These are phyloP conservation scores for Cremastinae sp. DNA, from an alignment of 2,888 invertebrate species.

Conservation along the genomic window DNA sequence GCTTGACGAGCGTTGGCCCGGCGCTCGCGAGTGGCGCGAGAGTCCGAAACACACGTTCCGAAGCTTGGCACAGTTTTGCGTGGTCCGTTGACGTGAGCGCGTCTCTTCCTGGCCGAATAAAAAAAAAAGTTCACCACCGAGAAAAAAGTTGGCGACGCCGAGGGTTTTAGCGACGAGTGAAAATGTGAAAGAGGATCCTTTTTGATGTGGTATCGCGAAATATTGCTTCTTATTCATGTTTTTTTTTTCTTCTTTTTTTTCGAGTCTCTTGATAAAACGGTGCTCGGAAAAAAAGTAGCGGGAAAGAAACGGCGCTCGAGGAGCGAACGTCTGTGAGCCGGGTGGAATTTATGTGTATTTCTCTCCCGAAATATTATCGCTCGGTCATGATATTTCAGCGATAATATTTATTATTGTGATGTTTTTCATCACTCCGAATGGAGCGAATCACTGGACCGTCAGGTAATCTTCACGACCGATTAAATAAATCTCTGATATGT, in stretches of 20 bases:
- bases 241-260: background rate
- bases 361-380: too few relatives aligned
- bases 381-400: background rate
- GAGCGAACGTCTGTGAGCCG: background rate
- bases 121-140: background rate
- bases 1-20: constrained; percentile 14
- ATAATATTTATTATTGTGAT: background rate
- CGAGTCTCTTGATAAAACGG: background rate
- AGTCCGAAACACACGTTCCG: constrained; percentile 33
- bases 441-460: background rate
- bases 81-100: constrained; percentile 71
- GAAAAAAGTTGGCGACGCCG: background rate
- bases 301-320: background rate
- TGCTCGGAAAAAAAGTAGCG: background rate
- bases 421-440: background rate
- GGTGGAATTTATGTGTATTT: too few relatives aligned
- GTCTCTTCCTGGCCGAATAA: constrained; percentile 60
- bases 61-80: constrained; percentile 67
- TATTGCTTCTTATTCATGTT: background rate
- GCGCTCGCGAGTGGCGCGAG: constrained; percentile 33
- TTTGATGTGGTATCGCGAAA: constrained; percentile 1
- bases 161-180: background rate
- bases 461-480: constrained; percentile 17
- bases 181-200: constrained; percentile 5
- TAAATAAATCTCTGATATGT: constrained; percentile 15